Base-by-base conservation (phyloP, 53 echinoderm and acorn worm genomes). In the Echinometra lucunter region DNA sequence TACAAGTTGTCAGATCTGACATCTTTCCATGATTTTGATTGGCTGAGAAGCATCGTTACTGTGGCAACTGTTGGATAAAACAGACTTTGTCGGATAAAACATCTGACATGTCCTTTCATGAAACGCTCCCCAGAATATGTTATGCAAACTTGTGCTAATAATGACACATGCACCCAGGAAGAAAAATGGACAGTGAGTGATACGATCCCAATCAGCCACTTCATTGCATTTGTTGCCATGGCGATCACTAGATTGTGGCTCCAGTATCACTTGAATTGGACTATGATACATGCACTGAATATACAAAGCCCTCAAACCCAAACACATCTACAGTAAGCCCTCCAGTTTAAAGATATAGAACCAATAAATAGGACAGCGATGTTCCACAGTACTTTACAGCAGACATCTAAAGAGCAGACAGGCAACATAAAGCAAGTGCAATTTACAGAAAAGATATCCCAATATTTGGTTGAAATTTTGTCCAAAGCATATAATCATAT, bases 141-240 rank as follows among this genome's bases (percentile, higher is more conserved):
- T 49, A 85, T 78, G 85, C 85, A 47, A 53, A 53, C 78, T 85
- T 28, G 49, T 85, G 28, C 85, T 85, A 53, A 85, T 47, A n/a
- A 83, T 47, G 85, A 49, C 85, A 85, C 85, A 85, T 53, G 45
- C 49, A 53, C 27, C n/a, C 85, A 85, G 85, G 85, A 85, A 47
- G 15, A 49, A 49, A 49, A 85, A 85, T 28, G 37, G 85, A 85
- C 85, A 81, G 17, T 81, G 81, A 81, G 40, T 81, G 81, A 81
- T 81, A 44, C 25, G 81, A 81, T 81, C 81, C n/a, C 85, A 28
- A 85, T 85, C 85, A 85, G 85, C 85, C 30, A 85, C 45, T 49
- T 47, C n/a, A 6, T 85, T 85, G 85, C 85, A 85, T 85, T 49
- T 47, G 85, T 85, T 85, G 15, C 85, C 47, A 85, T 49, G 49